Base-by-base conservation (phyloP, 2,797 vertebrate genomes). In the Clamator glandarius region DNA sequence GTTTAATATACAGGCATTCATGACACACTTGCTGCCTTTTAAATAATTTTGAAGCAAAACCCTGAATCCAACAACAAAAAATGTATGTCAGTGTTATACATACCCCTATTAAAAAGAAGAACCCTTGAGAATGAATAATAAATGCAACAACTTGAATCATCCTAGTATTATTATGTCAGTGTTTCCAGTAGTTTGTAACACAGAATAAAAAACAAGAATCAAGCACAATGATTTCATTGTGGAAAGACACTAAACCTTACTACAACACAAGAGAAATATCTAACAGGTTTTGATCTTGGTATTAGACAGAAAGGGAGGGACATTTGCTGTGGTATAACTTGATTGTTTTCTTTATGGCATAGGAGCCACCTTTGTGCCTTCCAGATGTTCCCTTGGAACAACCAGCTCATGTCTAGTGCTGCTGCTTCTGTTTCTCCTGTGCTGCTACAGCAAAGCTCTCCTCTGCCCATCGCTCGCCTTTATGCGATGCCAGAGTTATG, bases 401-500 rank as follows among this genome's bases (percentile, higher is more conserved):
- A 46, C 4, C 42, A 76, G 63, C 39, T 63, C 75, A 57, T 9
- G 70, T 54, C 61, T 86, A 69, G 74, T 1, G 2, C n/a, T 59
- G n/a, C 46, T 36, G 9, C 35, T 80, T 44, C 15, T 41, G 66
- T 29, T 28, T 12, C 36, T 46, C 11, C 74, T 33, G 18, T 1
- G 29, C 24, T 50, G 64, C 50, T 19, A 20, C 28, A 57, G 67
- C 50, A 67, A 57, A 31, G 10, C 41, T 55, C 52, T 20, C 11
- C 52, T 20, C 11, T 50, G 23, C n/a, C n/a, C n/a, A n/a, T n/a
- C n/a, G n/a, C n/a, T n/a, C n/a, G n/a, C n/a, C n/a, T n/a, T n/a
- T n/a, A n/a, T n/a, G n/a, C 19, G 39, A 54, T 0, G 1, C 35
- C 62, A 66, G 31, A 64, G 18, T 15, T 57, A 62, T 0, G 33